phyloP scores from a whole-genome alignment of 2,888 invertebrate genomes.

The Hecatera dysodea region DNA sequence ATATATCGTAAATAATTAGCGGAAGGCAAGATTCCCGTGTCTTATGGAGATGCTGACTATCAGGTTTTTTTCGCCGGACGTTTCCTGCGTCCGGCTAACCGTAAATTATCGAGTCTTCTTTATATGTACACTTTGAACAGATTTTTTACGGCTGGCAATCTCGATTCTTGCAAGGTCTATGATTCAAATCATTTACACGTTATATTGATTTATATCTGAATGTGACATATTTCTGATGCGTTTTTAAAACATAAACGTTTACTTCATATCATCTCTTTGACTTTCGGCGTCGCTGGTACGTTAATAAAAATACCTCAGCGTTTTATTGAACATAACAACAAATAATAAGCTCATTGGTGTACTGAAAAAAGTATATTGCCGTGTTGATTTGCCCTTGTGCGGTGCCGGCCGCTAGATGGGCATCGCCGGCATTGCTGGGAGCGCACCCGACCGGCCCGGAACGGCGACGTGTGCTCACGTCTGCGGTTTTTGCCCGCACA shows the following conservation, averaged over 20 bases:
- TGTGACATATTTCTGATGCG: slow-evolving; percentile 33
- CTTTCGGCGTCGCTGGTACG: slow-evolving; percentile 27
- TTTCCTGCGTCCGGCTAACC: slow-evolving; percentile 84
- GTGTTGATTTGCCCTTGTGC: slow-evolving; percentile 69
- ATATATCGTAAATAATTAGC: slow-evolving; percentile 91
- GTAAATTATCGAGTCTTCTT: slow-evolving; percentile 71
- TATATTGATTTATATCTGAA: slow-evolving; percentile 43
- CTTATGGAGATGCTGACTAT: slow-evolving; percentile 88
- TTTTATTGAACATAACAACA: slow-evolving; percentile 53
- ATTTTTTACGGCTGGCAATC: slow-evolving; percentile 42
- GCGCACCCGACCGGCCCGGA: slow-evolving; percentile 49
- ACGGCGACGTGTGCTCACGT: slow-evolving; percentile 75
- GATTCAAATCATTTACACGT: slow-evolving; percentile 27
- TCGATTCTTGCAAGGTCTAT: slow-evolving; percentile 42
- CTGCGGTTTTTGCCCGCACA: slow-evolving; percentile 76
- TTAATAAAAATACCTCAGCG: slow-evolving; percentile 45
- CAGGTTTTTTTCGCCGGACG: slow-evolving; percentile 86
- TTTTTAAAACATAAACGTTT: slow-evolving; percentile 19
- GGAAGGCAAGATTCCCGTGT: slow-evolving; percentile 90
- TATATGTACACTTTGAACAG: slow-evolving; percentile 69
- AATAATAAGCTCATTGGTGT: slow-evolving; percentile 61
- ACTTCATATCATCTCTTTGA: slow-evolving; percentile 27
- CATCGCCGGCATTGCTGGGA: slow-evolving; percentile 74
- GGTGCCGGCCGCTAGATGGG: slow-evolving; percentile 74
- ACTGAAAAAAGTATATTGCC: slow-evolving; percentile 69